Evolutionary conservation across 2,888 invertebrate genomes (phyloP), one percentile per base, ranked within the genome.

Genomic region (Xestia sexstrigata): DNA sequence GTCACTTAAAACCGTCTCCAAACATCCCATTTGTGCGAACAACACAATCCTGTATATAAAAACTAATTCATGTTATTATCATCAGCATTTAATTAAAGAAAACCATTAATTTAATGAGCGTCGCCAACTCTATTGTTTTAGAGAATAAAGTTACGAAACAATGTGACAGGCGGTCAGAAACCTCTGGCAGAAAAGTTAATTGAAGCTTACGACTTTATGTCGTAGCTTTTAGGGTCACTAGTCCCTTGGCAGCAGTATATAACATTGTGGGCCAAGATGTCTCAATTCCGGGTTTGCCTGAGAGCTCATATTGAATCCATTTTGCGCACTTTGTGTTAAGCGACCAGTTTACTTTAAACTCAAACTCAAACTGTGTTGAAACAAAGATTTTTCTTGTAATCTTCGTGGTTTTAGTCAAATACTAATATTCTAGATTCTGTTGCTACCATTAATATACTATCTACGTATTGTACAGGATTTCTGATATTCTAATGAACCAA

Each of bases 241-340:
- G 74, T 84, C 79, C 66, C 79, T 58, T 85, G 77, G 74, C 60
- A 72, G 17, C 35, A 42, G 60, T 82, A 76, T 69, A 74, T 67
- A 68, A 79, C 73, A 76, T 76, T 65, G 67, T 66, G 62, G n/a
- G 35, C 67, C 17, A 66, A 78, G 78, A 70, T 67, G 67, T 39
- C 63, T 71, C 11, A 65, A 78, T 86, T 82, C 86, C 87, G 85
- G 82, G 87, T 78, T 70, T 5, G 69, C 68, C 69, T 35, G 62
- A 73, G 70, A 69, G 66, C 69, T 78, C 70, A 75, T 79, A 76
- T 82, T 80, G 78, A n/a, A 78, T 42, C 70, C 20, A 78, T 87
- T 84, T 86, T 79, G 70, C 30, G 62, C 63, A 69, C 30, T 84
- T 86, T 76, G 80, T 72, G 71, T 65, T 65, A 68, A 74, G 81